Evolutionary conservation across 2,888 invertebrate species (phyloP), one percentile per base, ranked within the genome.

Genomic region (Hydrotaea cyrtoneurina): DNA sequence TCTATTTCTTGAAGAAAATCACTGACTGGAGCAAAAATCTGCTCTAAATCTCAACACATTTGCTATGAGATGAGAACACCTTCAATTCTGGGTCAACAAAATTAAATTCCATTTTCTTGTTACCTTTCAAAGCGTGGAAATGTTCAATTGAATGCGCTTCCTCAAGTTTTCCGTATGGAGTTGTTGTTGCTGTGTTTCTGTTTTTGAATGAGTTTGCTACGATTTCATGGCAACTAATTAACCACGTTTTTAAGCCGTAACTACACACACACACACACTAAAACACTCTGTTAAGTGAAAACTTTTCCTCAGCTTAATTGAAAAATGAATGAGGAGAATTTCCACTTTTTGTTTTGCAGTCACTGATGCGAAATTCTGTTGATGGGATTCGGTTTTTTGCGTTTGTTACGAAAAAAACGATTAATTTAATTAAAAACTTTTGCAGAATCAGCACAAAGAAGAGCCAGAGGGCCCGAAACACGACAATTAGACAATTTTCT

Each of bases 391-490:
- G 10, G 0, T 59, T 59, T 19, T 15, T 26, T 11, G 39, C 8
- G 39, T 39, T 10, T 59, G 13, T 21, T 59, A 13, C 59, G 23
- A 59, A 59, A 59, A 59, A 59, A 21, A 26, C 53, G 55, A 59
- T 78, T 84, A 84, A 84, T 80, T 80, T 78, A 84, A 84, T 84
- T 84, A 75, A 75, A 57, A 77, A 11, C 39, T 74, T 62, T 57
- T 64, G 39, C 57, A 10, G 46, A 39, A 36, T 66, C 66, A 66
- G 66, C 66, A 66, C 10, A 66, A 64, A 39, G 17, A 36, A 31
- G 10, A 0, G 26, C 15, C n/a, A 64, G 17, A 36, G 15, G 17
- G n/a, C 31, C n/a, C 31, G 17, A 36, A n/a, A 57, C 21, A 57
- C 57, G 17, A 39, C 39, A 39, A 39, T 39, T 11, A 39, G 1